These are phyloP conservation scores for Marmota monax DNA, from an alignment of 2,113 vertebrate species.

Conservation along the genomic window DNA sequence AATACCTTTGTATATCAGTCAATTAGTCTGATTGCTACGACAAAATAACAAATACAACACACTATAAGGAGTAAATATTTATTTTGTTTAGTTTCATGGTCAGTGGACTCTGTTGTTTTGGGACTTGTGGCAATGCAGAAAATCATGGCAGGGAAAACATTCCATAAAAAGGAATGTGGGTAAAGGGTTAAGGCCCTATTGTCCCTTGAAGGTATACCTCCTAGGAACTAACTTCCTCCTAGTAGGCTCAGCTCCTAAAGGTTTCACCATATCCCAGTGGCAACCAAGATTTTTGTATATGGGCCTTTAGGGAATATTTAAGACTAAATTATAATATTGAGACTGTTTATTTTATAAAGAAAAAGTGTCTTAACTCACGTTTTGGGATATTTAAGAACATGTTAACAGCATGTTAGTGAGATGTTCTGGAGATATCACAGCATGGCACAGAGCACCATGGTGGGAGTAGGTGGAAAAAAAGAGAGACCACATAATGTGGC, in stretches of 20 bases:
- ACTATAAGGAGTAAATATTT: not conserved
- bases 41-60: not conserved
- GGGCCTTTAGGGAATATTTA: not conserved
- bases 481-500: too few species aligned
- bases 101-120: not conserved
- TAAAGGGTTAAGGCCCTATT: not conserved
- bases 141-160: not conserved
- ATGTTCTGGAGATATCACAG: not conserved
- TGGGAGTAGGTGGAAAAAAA: not conserved
- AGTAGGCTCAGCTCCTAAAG: not conserved
- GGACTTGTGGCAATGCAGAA: not conserved
- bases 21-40: not conserved
- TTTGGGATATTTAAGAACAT: not conserved
- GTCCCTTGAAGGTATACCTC: too few species aligned
- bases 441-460: not conserved
- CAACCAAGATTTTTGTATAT: not conserved
- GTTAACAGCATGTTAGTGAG: not conserved
- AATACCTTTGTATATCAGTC: not conserved
- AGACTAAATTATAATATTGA: not conserved
- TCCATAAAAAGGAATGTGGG: not conserved
- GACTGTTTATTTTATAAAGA: not conserved
- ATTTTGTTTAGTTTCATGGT: too few species aligned
- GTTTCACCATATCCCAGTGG: not conserved
- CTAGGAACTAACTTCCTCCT: too few species aligned
- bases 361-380: not conserved